Conservation (phyloP, 92 coral and sea anemone genomes). For the Zoanthus solanderi region DNA sequence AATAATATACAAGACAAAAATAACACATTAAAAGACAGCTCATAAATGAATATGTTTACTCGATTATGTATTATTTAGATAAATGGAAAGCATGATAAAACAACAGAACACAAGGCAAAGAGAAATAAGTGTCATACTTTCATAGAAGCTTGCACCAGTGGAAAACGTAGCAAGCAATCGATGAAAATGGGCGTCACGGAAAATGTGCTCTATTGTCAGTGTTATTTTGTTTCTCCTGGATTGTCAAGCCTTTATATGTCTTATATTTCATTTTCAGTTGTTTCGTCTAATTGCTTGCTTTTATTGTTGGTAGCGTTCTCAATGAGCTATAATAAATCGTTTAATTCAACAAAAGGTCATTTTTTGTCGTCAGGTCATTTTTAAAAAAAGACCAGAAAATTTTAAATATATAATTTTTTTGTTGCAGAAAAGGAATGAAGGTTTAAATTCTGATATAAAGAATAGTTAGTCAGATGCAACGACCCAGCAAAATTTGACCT, state of each 20-base stretch:
- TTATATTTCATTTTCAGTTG: background rate
- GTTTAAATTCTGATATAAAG: no score
- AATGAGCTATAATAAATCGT: constrained; percentile 43
- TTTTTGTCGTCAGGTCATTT: background rate
- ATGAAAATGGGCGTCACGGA: no score
- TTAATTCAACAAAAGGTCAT: constrained; percentile 13
- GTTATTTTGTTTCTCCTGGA: no score
- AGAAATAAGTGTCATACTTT: background rate
- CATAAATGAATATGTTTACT: constrained; percentile 11
- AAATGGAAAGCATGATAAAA: background rate
- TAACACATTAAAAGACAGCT: background rate
- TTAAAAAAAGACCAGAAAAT: background rate
- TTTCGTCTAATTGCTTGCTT: background rate
- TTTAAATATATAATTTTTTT: background rate
- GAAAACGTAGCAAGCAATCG: no score
- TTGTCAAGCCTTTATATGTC: background rate
- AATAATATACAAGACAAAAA: constrained; percentile 4
- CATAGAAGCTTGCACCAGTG: background rate
- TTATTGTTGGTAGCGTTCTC: constrained; percentile 34
- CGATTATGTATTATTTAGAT: background rate
- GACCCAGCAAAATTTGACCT: background rate
- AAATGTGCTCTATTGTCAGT: no score
- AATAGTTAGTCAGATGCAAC: no score
- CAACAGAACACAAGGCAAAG: background rate
- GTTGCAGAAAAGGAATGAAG: background rate